These are phyloP conservation scores for Arctia plantaginis DNA, from an alignment of 2,888 invertebrate species.

Conservation along the genomic window DNA sequence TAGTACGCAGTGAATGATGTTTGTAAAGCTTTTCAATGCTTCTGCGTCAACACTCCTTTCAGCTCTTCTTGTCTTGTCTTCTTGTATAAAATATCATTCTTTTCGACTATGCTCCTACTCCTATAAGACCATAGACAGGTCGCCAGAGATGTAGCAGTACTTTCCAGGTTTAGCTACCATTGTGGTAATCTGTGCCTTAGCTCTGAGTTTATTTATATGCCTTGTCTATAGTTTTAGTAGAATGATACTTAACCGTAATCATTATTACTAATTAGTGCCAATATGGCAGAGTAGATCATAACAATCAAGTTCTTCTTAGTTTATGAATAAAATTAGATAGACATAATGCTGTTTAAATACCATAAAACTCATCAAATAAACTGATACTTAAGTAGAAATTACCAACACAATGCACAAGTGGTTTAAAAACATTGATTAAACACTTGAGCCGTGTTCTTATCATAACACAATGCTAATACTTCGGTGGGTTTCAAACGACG, in stretches of 20 bases:
- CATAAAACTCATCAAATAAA: background rate
- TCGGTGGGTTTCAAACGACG: background rate
- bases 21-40: background rate
- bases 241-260: background rate
- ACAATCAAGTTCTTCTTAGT: background rate
- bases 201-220: background rate
- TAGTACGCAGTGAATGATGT: background rate
- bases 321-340: background rate
- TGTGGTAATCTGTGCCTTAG: background rate
- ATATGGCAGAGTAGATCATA: background rate
- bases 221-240: background rate
- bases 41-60: background rate
- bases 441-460: background rate
- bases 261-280: background rate
- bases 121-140: background rate
- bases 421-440: background rate
- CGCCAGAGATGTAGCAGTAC: background rate
- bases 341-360: background rate
- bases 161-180: no score
- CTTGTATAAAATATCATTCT: accelerated
- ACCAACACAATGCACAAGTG: background rate
- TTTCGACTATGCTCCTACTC: background rate
- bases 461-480: background rate
- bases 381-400: background rate
- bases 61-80: background rate